Conservation (phyloP, 2,888 invertebrate species). For the Polydrusus tereticollis region DNA sequence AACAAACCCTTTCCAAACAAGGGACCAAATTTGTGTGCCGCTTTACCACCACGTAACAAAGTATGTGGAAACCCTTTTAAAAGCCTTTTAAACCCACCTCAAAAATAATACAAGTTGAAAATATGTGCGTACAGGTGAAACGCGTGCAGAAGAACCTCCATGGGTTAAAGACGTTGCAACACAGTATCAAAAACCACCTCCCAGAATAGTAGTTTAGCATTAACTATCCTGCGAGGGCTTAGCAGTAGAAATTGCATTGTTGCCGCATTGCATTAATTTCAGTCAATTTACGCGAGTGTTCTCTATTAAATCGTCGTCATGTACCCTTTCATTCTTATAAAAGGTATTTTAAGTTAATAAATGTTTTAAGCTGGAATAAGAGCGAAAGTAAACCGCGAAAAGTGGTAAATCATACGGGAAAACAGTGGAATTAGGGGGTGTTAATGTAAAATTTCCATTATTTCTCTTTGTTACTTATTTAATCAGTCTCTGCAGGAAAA, state of each 20-base stretch:
- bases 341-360: slow-evolving; percentile 4
- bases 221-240: no score
- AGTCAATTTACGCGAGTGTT: neutral
- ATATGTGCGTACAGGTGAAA: neutral
- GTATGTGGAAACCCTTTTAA: slow-evolving; percentile 9
- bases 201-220: no score
- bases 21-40: slow-evolving; percentile 2
- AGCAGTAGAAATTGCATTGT: no score
- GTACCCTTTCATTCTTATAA: neutral
- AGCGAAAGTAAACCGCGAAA: neutral
- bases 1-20: slow-evolving; percentile 9
- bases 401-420: slow-evolving; percentile 4
- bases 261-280: no score
- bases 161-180: neutral
- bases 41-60: slow-evolving; percentile 7
- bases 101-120: slow-evolving; percentile 3
- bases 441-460: slow-evolving; percentile 6
- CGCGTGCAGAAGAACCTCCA: neutral
- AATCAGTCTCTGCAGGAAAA: neutral
- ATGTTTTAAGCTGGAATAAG: neutral
- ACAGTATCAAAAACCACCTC: no score
- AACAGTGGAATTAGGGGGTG: neutral
- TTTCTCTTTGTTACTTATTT: neutral
- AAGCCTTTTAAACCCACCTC: slow-evolving; percentile 1
- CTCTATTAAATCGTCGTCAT: neutral